Evolutionary conservation across 2,797 vertebrate genomes (phyloP).

Genomic region (Ceyx erithaca): DNA sequence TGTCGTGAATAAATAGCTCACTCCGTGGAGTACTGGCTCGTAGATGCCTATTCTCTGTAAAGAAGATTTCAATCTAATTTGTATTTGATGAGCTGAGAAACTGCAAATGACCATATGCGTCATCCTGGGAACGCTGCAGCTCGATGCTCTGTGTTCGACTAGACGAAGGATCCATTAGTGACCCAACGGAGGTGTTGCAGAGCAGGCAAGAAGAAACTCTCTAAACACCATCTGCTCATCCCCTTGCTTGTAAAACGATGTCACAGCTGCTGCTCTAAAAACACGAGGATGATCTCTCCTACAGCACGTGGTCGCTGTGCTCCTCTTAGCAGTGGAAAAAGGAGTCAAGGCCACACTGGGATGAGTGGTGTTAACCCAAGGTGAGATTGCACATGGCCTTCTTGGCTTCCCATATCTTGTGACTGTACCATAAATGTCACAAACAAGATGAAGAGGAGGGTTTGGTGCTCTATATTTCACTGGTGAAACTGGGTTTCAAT

Average conservation of each 20-base stretch:
- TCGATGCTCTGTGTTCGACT: neutral
- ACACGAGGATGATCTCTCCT: slow-evolving; percentile 43
- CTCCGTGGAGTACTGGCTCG: neutral
- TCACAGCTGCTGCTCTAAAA: slow-evolving; percentile 72
- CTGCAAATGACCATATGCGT: slow-evolving; percentile 47
- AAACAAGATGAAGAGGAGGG: neutral
- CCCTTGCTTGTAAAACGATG: slow-evolving; percentile 47
- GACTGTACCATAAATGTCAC: neutral
- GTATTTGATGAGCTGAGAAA: slow-evolving; percentile 61
- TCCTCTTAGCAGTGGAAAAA: neutral
- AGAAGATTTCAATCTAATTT: slow-evolving; percentile 52
- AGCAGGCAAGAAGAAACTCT: slow-evolving; percentile 59
- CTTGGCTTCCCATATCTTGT: neutral
- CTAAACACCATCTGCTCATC: slow-evolving; percentile 64
- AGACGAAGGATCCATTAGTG: slow-evolving; percentile 42
- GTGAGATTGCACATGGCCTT: neutral
- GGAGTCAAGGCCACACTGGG: neutral
- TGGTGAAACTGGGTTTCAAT: neutral
- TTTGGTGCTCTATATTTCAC: neutral
- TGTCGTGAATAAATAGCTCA: slow-evolving; percentile 11
- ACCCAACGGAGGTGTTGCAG: slow-evolving; percentile 61
- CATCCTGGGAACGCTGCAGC: slow-evolving; percentile 24
- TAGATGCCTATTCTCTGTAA: neutral
- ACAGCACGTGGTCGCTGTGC: neutral
- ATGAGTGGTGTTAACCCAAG: neutral